phyloP scores from a whole-genome alignment of 2,888 invertebrate species.

The Athalia cordata region DNA sequence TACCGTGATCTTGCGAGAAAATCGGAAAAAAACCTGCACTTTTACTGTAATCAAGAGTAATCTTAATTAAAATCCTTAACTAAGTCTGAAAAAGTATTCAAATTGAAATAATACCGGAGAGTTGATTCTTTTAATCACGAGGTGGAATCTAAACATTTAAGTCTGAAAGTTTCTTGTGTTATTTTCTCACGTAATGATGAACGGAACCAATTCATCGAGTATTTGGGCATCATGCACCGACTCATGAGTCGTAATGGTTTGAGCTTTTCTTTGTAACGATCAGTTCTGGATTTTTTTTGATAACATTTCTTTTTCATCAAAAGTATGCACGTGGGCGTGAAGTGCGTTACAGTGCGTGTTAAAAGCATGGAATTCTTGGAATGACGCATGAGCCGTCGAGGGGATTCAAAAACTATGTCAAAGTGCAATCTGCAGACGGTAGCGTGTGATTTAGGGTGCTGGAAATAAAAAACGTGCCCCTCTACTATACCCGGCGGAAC shows the following conservation, averaged over 20 bases:
- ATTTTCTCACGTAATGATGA: neutral
- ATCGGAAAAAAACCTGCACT: slow-evolving; percentile 25
- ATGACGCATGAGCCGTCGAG: slow-evolving; percentile 9
- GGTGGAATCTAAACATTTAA: slow-evolving; percentile 27
- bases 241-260: too few relatives aligned
- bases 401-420: slow-evolving; percentile 31
- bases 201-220: neutral
- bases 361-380: slow-evolving; percentile 30
- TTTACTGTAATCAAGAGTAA: slow-evolving; percentile 29
- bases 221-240: too few relatives aligned
- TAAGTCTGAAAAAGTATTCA: slow-evolving; percentile 23
- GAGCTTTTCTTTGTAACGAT: too few relatives aligned
- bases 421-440: slow-evolving; percentile 24
- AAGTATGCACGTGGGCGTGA: neutral
- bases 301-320: neutral
- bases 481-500: neutral
- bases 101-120: slow-evolving; percentile 33
- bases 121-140: slow-evolving; percentile 40
- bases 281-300: slow-evolving; percentile 6
- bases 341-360: slow-evolving; percentile 19
- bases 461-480: neutral
- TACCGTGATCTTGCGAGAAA: slow-evolving; percentile 15
- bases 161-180: slow-evolving; percentile 11
- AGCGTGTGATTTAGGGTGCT: slow-evolving; percentile 11
- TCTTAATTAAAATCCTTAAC: slow-evolving; percentile 42